Conservation (phyloP, 2,797 vertebrate genomes). For the Mallotus villosus region DNA sequence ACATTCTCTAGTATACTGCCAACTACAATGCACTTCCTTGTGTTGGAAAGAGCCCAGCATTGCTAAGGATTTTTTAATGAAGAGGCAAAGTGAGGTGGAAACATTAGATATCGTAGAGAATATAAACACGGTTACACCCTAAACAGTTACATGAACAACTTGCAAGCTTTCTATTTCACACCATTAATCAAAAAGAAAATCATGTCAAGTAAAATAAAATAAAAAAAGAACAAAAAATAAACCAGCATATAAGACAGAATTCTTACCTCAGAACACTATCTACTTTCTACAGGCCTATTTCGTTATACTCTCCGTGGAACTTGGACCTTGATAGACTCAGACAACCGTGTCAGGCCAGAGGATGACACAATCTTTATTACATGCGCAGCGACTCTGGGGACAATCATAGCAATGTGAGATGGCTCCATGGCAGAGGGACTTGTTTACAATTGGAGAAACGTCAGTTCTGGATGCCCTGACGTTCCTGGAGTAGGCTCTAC, state of each 20-base stretch:
- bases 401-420: conserved; percentile 38
- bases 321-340: conserved; percentile 63
- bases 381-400: conserved; percentile 45
- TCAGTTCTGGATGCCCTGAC: not conserved
- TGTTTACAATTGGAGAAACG: conserved; percentile 43
- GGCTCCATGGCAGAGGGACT: conserved; percentile 46
- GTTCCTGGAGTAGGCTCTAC: too few relatives aligned
- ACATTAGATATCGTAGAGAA: too few relatives aligned
- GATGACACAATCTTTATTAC: conserved; percentile 68
- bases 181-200: not conserved
- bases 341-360: conserved; percentile 59
- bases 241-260: not conserved
- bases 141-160: not conserved
- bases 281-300: conserved; percentile 38
- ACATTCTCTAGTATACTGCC: too few relatives aligned
- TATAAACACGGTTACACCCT: not conserved
- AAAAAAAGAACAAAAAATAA: not conserved
- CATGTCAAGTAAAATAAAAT: not conserved
- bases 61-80: too few relatives aligned
- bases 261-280: not conserved
- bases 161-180: too few relatives aligned
- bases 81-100: too few relatives aligned
- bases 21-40: too few relatives aligned
- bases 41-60: too few relatives aligned
- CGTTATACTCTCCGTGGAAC: conserved; percentile 37